These are phyloP conservation scores for Latrodectus geometricus DNA, from an alignment of 1,140 invertebrate species.

Conservation along the genomic window DNA sequence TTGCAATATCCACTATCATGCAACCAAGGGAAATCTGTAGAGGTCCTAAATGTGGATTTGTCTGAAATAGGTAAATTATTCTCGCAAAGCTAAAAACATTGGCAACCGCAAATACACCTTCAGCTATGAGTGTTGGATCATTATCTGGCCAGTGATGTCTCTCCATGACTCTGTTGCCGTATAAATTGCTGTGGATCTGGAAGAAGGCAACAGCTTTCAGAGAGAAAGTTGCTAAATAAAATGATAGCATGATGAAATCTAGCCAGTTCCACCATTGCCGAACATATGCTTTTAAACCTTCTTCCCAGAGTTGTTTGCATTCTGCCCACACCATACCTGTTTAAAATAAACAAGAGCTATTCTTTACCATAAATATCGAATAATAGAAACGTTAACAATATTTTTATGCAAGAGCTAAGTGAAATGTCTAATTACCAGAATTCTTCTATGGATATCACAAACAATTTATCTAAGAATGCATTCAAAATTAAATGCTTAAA, in stretches of 20 bases:
- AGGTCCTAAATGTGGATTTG: conserved; percentile 74
- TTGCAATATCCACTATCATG: conserved; percentile 74
- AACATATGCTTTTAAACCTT: conserved; percentile 73
- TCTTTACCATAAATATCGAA: not conserved
- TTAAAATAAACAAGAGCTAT: not conserved
- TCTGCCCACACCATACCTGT: conserved; percentile 74
- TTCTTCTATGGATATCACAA: too few species aligned
- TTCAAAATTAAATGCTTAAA: too few species aligned
- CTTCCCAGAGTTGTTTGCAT: conserved; percentile 75
- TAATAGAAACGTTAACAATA: not conserved
- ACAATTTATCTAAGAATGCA: too few species aligned
- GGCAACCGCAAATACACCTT: conserved; percentile 74
- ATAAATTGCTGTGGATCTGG: conserved; percentile 67
- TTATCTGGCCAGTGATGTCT: conserved; percentile 73
- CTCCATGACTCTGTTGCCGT: conserved; percentile 64
- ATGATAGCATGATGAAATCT: conserved; percentile 75
- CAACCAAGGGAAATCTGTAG: conserved; percentile 74
- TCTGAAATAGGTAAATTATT: conserved; percentile 75
- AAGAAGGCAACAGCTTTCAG: conserved; percentile 73
- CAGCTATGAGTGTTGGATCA: conserved; percentile 74
- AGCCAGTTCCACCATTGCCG: conserved; percentile 75
- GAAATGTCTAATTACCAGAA: too few species aligned
- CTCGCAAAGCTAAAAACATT: conserved; percentile 75
- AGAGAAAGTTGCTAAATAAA: conserved; percentile 74
- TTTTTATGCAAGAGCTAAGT: too few species aligned